phyloP scores from a whole-genome alignment of 1,140 invertebrate species.

The Megathymus violae region DNA sequence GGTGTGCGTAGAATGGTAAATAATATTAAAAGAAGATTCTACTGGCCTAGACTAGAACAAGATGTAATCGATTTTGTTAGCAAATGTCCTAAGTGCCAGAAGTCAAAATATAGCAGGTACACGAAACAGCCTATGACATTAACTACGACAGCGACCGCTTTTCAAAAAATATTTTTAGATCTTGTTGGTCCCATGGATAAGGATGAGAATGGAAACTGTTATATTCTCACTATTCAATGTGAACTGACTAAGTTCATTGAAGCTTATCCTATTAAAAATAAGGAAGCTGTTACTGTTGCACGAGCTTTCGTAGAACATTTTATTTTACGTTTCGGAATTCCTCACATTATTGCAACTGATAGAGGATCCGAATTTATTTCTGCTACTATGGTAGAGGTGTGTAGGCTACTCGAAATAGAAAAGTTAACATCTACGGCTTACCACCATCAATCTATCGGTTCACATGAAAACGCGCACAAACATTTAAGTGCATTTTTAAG shows the following conservation, averaged over 20 bases:
- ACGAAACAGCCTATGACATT: slow-evolving; percentile 33
- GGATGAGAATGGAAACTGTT: slow-evolving; percentile 20
- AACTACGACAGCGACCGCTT: slow-evolving; percentile 20
- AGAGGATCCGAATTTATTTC: slow-evolving; percentile 31
- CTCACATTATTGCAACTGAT: slow-evolving; percentile 12
- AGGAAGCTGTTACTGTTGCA: slow-evolving; percentile 33
- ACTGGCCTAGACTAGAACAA: no score
- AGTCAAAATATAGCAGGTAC: slow-evolving; percentile 17
- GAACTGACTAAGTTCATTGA: slow-evolving; percentile 32
- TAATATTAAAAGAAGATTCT: no score
- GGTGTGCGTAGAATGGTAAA: slow-evolving; percentile 10
- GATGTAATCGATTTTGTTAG: slow-evolving; percentile 9
- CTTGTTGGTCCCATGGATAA: slow-evolving; percentile 27
- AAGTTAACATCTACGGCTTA: slow-evolving; percentile 44
- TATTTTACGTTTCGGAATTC: slow-evolving; percentile 39
- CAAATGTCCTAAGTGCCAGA: slow-evolving; percentile 31
- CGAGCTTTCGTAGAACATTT: slow-evolving; percentile 36
- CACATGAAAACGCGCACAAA: slow-evolving; percentile 43
- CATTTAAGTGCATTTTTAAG: slow-evolving; percentile 37
- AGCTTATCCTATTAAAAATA: slow-evolving; percentile 30
- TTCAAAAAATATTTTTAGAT: slow-evolving; percentile 35
- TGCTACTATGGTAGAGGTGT: slow-evolving; percentile 32
- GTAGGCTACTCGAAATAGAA: slow-evolving; percentile 37
- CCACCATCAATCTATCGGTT: slow-evolving; percentile 38
- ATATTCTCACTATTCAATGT: slow-evolving; percentile 37